These are phyloP conservation scores for Ceramica pisi DNA, from an alignment of 2,888 invertebrate species.

Conservation along the genomic window DNA sequence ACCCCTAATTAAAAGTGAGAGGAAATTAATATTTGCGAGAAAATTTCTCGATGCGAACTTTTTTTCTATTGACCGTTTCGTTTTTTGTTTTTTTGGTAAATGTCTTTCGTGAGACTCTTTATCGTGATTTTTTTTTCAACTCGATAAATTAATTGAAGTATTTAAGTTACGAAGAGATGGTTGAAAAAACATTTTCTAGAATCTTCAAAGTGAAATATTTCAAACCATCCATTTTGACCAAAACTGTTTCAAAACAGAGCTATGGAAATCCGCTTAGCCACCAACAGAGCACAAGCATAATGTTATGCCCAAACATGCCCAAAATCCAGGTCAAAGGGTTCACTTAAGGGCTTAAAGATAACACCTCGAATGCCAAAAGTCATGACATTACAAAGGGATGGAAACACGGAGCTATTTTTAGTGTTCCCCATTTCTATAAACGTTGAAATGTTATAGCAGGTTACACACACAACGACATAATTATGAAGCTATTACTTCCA, in stretches of 20 bases:
- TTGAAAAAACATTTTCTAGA: background rate
- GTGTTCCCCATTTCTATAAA: conserved; percentile 34
- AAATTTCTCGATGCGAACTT: conserved; percentile 40
- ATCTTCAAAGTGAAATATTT: background rate
- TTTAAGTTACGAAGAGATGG: background rate
- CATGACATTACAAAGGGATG: conserved; percentile 41
- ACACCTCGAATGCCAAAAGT: conserved; percentile 49
- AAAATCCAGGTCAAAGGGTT: conserved; percentile 17
- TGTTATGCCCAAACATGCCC: conserved; percentile 10
- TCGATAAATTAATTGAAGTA: too few species aligned
- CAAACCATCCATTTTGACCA: too few species aligned
- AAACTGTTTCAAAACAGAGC: conserved; percentile 7
- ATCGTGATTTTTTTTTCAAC: background rate
- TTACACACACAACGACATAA: background rate
- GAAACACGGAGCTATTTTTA: conserved; percentile 47
- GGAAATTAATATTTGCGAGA: conserved; percentile 69
- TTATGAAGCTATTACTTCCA: background rate
- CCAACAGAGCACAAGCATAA: conserved; percentile 4
- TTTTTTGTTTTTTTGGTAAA: conserved; percentile 4
- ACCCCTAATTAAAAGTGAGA: conserved; percentile 72
- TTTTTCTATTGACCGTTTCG: conserved; percentile 35
- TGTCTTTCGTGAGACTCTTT: background rate
- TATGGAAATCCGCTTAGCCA: conserved; percentile 8
- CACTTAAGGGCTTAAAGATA: conserved; percentile 25
- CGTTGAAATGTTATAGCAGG: conserved; percentile 14